A percentile compares a stretch with the other conserved stretches of the same genome.
Evolutionary conservation across 2,888 invertebrate genomes (phyloP).

Genomic region (Monochamus alternatus): DNA sequence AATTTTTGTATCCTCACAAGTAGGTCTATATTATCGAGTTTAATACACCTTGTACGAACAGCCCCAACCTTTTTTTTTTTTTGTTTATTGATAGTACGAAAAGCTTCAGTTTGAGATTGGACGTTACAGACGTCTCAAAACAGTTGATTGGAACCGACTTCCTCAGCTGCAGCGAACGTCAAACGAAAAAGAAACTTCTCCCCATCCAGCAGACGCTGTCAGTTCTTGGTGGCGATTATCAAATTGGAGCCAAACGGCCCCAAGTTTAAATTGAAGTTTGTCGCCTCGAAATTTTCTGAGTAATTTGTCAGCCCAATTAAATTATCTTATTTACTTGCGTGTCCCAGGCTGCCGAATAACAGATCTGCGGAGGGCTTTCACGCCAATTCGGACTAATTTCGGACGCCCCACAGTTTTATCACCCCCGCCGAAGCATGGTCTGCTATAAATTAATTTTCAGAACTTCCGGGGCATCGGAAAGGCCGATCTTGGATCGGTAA

Average conservation of each 20-base stretch:
- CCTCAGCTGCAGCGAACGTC: no score
- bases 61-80: no score
- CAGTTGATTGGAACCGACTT: no score
- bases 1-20: no score
- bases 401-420: slow-evolving; percentile 2
- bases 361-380: slow-evolving; percentile 17
- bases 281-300: slow-evolving; percentile 54
- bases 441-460: slow-evolving; percentile 18
- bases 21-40: no score
- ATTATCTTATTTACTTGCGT: slow-evolving; percentile 45
- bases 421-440: not conserved
- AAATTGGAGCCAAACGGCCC: slow-evolving; percentile 46
- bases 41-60: no score
- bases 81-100: no score
- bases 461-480: not conserved
- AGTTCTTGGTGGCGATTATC: slow-evolving; percentile 40
- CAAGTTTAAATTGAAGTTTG: slow-evolving; percentile 57
- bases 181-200: no score
- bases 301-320: slow-evolving; percentile 58
- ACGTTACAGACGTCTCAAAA: no score
- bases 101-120: no score
- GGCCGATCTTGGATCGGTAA: no score
- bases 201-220: not conserved
- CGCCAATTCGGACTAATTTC: slow-evolving; percentile 20
- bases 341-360: slow-evolving; percentile 18